A percentile compares a stretch with the other conserved stretches of the same genome.
Evolutionary conservation across 2,113 vertebrate species (phyloP).

Genomic region (Syngnathus typhle): DNA sequence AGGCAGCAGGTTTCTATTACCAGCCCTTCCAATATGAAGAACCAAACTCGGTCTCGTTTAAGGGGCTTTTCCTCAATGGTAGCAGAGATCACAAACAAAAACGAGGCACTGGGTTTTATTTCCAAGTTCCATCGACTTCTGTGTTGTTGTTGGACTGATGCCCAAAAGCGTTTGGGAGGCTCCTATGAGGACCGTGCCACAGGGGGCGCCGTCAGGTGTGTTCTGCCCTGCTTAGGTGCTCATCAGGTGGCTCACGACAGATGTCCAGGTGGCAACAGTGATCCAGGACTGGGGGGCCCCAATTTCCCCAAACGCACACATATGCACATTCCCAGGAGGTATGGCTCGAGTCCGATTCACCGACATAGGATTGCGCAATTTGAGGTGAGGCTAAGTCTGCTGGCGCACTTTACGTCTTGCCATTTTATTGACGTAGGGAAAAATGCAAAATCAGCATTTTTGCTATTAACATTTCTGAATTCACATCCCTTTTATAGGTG

Average conservation of each 20-base stretch:
- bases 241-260: slow-evolving; percentile 36
- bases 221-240: slow-evolving; percentile 19
- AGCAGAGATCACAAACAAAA: slow-evolving; percentile 52
- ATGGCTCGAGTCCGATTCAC: background rate
- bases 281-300: slow-evolving; percentile 12
- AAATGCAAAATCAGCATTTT: background rate
- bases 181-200: slow-evolving; percentile 23
- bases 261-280: slow-evolving; percentile 50
- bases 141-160: slow-evolving; percentile 48
- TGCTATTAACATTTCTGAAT: background rate
- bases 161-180: slow-evolving; percentile 32
- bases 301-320: background rate
- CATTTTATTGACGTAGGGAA: background rate
- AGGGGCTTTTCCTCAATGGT: slow-evolving; percentile 47
- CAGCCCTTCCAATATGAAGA: slow-evolving; percentile 43
- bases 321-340: background rate
- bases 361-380: background rate
- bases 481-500: background rate
- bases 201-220: slow-evolving; percentile 49
- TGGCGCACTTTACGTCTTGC: background rate
- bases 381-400: background rate
- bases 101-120: slow-evolving; percentile 53
- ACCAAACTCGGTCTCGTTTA: slow-evolving; percentile 51
- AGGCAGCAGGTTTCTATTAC: slow-evolving; percentile 63
- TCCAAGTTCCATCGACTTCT: slow-evolving; percentile 52